phyloP scores from a whole-genome alignment of 2,888 invertebrate genomes.

The Brenthis daphne region DNA sequence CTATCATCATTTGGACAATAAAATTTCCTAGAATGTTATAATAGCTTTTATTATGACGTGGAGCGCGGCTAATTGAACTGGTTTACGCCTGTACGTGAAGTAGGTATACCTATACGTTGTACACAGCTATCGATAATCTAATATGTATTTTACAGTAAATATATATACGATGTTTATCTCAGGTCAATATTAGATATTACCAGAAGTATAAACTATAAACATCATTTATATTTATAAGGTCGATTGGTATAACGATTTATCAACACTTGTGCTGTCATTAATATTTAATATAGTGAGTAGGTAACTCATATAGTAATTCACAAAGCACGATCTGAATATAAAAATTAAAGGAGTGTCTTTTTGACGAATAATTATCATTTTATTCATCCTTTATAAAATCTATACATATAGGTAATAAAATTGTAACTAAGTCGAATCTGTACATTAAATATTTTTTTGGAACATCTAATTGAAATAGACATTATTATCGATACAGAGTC shows the following conservation, averaged over 20 bases:
- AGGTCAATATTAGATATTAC: neutral
- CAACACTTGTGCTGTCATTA: neutral
- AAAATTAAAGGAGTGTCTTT: neutral
- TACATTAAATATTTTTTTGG: too few relatives aligned
- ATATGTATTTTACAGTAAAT: neutral
- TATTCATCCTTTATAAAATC: too few relatives aligned
- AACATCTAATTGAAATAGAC: too few relatives aligned
- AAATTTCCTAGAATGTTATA: constrained; percentile 39
- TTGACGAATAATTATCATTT: too few relatives aligned
- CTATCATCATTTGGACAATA: constrained; percentile 31
- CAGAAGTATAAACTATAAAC: neutral
- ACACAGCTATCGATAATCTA: constrained; percentile 8
- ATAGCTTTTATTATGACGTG: constrained; percentile 36
- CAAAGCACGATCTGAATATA: constrained; percentile 1
- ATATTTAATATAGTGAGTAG: too few relatives aligned
- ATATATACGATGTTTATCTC: neutral
- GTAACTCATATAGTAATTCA: neutral
- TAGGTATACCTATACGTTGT: neutral
- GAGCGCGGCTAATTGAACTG: constrained; percentile 37
- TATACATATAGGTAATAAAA: too few relatives aligned
- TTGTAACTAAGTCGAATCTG: too few relatives aligned
- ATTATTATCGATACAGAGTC: too few relatives aligned
- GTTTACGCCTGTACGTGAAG: constrained; percentile 24
- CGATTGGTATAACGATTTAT: neutral
- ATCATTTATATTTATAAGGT: neutral